Conservation (phyloP, 2,888 invertebrate genomes). For the Drosophila paramelanica region DNA sequence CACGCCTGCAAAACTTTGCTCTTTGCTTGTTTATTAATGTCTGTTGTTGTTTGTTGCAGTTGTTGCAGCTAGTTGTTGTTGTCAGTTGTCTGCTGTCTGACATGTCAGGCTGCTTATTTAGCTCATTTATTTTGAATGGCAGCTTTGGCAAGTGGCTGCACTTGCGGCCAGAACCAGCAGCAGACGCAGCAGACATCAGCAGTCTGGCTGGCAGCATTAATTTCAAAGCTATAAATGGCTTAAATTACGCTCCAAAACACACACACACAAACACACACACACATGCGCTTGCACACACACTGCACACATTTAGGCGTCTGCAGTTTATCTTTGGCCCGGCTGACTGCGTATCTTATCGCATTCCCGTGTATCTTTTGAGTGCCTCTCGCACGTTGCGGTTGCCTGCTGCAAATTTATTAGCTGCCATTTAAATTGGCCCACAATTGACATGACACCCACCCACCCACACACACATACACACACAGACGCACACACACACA, state of each 20-base stretch:
- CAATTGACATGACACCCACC: slow-evolving; percentile 49
- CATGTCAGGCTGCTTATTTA: slow-evolving; percentile 75
- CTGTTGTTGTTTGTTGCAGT: slow-evolving; percentile 38
- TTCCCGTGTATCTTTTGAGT: slow-evolving; percentile 34
- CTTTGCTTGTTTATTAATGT: slow-evolving; percentile 72
- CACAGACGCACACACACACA: slow-evolving; percentile 1
- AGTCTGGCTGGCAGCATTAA: slow-evolving; percentile 59
- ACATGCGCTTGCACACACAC: slow-evolving; percentile 7
- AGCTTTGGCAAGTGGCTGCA: slow-evolving; percentile 67
- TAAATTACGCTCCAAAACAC: slow-evolving; percentile 55
- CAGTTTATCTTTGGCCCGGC: slow-evolving; percentile 51
- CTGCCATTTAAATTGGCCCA: slow-evolving; percentile 68
- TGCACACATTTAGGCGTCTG: slow-evolving; percentile 61
- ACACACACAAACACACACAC: slow-evolving; percentile 4
- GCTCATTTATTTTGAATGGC: slow-evolving; percentile 82
- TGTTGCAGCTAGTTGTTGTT: slow-evolving; percentile 23
- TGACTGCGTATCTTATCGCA: slow-evolving; percentile 46
- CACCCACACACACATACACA: background rate
- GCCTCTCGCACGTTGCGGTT: slow-evolving; percentile 47
- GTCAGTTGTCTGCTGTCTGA: slow-evolving; percentile 47
- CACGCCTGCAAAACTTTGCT: slow-evolving; percentile 60
- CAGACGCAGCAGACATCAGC: slow-evolving; percentile 19
- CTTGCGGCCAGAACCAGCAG: slow-evolving; percentile 53
- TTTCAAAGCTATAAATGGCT: slow-evolving; percentile 68
- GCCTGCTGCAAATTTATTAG: slow-evolving; percentile 74